Conservation (phyloP, 2,888 invertebrate species). For the Synergus itoensis region DNA sequence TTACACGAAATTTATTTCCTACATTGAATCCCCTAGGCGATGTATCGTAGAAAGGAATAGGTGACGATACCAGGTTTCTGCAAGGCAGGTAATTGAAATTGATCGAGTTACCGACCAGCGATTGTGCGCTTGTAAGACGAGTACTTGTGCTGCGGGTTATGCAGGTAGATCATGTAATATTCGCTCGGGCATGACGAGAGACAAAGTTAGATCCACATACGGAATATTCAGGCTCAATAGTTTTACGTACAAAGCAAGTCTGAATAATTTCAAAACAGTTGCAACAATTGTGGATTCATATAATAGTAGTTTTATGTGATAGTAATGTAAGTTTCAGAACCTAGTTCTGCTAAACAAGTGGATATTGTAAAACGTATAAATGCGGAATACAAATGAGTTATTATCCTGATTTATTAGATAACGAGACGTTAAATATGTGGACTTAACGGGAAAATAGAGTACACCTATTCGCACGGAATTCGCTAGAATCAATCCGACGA, state of each 20-base stretch:
- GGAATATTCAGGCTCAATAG: no score
- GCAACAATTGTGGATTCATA: no score
- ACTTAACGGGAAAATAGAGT: background rate
- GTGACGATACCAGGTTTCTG: background rate
- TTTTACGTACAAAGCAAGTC: no score
- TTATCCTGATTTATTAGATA: conserved; percentile 19
- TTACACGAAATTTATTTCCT: background rate
- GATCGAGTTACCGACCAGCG: conserved; percentile 36
- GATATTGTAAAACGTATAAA: background rate
- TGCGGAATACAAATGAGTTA: background rate
- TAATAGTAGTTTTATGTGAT: background rate
- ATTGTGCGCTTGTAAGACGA: conserved; percentile 39
- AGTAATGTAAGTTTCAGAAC: background rate
- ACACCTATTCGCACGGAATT: background rate
- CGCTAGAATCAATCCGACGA: background rate
- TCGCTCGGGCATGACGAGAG: conserved; percentile 48
- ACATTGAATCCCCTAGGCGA: background rate
- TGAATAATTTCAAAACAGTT: no score
- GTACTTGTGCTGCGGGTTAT: conserved; percentile 13
- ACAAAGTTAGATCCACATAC: background rate
- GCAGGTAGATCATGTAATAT: conserved; percentile 42
- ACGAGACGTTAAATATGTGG: background rate
- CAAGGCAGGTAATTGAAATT: conserved; percentile 41
- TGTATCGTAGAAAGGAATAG: background rate
- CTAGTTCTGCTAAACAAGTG: background rate